phyloP scores from a whole-genome alignment of 1,140 invertebrate species.

The Nasonia giraulti region DNA sequence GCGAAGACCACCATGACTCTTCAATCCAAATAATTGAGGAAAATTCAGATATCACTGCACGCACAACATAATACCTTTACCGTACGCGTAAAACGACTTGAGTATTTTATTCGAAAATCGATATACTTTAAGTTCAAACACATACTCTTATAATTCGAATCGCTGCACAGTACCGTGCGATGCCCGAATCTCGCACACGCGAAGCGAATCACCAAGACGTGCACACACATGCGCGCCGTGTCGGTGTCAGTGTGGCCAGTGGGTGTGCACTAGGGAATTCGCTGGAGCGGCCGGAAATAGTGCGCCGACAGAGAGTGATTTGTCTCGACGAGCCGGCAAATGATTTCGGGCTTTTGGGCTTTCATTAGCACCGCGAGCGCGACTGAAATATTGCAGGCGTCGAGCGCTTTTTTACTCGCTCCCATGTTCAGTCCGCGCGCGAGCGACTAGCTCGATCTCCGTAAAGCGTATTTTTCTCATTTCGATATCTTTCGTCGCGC shows the following conservation, averaged over 20 bases:
- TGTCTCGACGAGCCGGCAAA: constrained; percentile 43
- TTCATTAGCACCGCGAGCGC: constrained; percentile 41
- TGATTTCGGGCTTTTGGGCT: constrained; percentile 42
- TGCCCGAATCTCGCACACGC: no score
- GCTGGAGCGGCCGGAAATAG: constrained; percentile 29
- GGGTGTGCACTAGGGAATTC: background rate
- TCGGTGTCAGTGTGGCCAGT: background rate
- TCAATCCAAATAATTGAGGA: no score
- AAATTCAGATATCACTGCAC: no score
- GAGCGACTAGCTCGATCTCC: no score
- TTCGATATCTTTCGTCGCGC: background rate
- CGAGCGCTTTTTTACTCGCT: background rate
- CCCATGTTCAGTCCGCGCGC: background rate
- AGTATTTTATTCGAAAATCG: no score
- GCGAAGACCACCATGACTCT: no score
- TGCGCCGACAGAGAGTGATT: constrained; percentile 43
- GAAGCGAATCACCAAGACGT: background rate
- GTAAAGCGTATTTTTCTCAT: background rate
- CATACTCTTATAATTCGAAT: no score
- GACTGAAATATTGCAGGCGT: constrained; percentile 38
- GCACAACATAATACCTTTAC: no score
- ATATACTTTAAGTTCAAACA: no score
- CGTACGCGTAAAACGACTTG: no score
- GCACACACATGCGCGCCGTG: no score
- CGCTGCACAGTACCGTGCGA: no score